Evolutionary conservation across 2,797 vertebrate species (phyloP).

Genomic region (Danio aesculapii): DNA sequence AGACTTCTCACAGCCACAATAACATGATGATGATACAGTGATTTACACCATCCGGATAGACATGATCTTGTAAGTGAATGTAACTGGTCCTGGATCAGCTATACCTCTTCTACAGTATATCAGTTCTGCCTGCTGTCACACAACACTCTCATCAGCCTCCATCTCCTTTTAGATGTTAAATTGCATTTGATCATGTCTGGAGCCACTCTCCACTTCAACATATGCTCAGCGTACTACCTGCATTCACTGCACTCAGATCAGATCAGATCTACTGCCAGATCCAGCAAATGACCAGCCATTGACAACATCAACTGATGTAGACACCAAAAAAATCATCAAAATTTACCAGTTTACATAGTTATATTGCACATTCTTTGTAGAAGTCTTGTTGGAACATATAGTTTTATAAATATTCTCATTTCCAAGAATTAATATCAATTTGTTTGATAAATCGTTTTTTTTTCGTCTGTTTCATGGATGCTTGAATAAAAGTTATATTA

Average conservation of each 20-base stretch:
- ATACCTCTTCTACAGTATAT: not conserved
- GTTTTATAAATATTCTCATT: no score
- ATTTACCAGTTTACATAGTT: no score
- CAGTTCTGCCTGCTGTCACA: slow-evolving; percentile 15
- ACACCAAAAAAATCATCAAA: no score
- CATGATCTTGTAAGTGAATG: not conserved
- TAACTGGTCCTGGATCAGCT: slow-evolving; percentile 13
- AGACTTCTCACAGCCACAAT: not conserved
- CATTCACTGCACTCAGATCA: not conserved
- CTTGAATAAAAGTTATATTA: not conserved
- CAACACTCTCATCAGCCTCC: slow-evolving; percentile 5
- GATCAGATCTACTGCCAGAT: slow-evolving; percentile 1
- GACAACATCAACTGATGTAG: not conserved
- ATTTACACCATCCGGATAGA: not conserved
- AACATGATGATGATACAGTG: not conserved
- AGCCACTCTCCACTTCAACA: slow-evolving; percentile 13
- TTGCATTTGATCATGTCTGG: slow-evolving; percentile 30
- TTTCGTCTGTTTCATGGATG: not conserved
- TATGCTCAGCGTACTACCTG: not conserved
- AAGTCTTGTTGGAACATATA: no score
- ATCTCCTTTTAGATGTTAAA: slow-evolving; percentile 30
- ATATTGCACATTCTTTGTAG: no score
- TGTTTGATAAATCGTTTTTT: no score
- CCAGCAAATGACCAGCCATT: not conserved
- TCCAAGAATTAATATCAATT: no score